phyloP scores from a whole-genome alignment of 2,797 vertebrate species.

The Rhinella marina region DNA sequence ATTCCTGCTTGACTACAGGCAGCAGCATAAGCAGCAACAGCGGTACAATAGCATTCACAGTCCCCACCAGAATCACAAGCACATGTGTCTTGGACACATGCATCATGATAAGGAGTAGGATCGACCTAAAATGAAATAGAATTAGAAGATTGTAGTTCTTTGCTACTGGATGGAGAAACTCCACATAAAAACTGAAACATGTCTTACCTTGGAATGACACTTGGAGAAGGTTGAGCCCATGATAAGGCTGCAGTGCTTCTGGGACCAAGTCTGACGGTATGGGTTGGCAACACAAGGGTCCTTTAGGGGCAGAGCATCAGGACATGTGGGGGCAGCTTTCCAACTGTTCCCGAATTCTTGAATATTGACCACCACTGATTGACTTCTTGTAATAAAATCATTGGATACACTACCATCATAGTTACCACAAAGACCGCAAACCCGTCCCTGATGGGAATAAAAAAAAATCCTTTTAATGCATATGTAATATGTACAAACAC shows the following conservation, averaged over 20 bases:
- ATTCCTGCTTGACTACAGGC: slow-evolving; percentile 82
- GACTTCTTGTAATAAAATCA: slow-evolving; percentile 83
- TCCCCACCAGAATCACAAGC: slow-evolving; percentile 88
- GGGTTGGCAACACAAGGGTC: slow-evolving; percentile 77
- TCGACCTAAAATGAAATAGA: slow-evolving; percentile 77
- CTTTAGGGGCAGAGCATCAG: slow-evolving; percentile 67
- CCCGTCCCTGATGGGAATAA: slow-evolving; percentile 73
- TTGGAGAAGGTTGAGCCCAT: slow-evolving; percentile 74
- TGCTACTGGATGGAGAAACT: neutral
- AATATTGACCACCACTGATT: slow-evolving; percentile 75
- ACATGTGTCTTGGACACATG: slow-evolving; percentile 85
- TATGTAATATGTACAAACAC: neutral
- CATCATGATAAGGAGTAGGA: slow-evolving; percentile 81
- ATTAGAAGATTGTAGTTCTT: neutral
- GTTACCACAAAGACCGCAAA: slow-evolving; percentile 90
- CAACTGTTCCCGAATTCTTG: slow-evolving; percentile 85
- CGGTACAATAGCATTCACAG: slow-evolving; percentile 87
- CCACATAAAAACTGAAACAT: slow-evolving; percentile 72
- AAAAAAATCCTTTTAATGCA: neutral
- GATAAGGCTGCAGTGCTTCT: slow-evolving; percentile 82
- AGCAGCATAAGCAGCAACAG: slow-evolving; percentile 89
- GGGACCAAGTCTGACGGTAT: slow-evolving; percentile 79
- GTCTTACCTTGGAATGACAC: slow-evolving; percentile 70
- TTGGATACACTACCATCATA: slow-evolving; percentile 83
- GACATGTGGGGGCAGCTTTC: slow-evolving; percentile 82